Conservation (phyloP, 1,140 invertebrate species). For the Cylas formicarius region DNA sequence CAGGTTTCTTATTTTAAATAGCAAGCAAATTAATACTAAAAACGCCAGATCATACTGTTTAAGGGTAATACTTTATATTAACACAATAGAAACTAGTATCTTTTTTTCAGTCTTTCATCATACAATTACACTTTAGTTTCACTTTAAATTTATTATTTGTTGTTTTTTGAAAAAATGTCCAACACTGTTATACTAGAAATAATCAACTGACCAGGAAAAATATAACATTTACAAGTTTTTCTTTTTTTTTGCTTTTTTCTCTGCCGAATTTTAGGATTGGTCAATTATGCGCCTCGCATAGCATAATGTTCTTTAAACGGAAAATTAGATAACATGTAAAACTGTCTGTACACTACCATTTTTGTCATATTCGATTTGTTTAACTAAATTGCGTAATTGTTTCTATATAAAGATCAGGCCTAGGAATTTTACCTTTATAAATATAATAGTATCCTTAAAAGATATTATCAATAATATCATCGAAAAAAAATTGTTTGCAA, state of each 20-base stretch:
- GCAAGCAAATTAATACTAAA: slow-evolving; percentile 21
- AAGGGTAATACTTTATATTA: slow-evolving; percentile 37
- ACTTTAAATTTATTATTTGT: slow-evolving; percentile 17
- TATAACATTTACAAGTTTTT: slow-evolving; percentile 39
- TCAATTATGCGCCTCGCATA: slow-evolving; percentile 34
- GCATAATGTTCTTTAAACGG: slow-evolving; percentile 24
- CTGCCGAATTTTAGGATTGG: slow-evolving; percentile 27
- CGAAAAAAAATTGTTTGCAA: no score
- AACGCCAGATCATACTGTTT: slow-evolving; percentile 23
- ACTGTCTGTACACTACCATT: slow-evolving; percentile 37
- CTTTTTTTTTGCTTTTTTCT: slow-evolving; percentile 17
- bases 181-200: slow-evolving; percentile 38
- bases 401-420: no score
- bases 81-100: slow-evolving; percentile 40
- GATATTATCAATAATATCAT: no score
- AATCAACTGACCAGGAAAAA: slow-evolving; percentile 39
- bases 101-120: slow-evolving; percentile 41
- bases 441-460: no score
- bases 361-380: slow-evolving; percentile 17
- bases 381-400: slow-evolving; percentile 25
- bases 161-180: slow-evolving; percentile 31
- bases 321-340: slow-evolving; percentile 29
- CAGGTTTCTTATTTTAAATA: no score
- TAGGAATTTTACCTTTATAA: no score
- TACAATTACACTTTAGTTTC: slow-evolving; percentile 37